Evolutionary conservation across 2,888 invertebrate genomes (phyloP).

Genomic region (Phortica magna): DNA sequence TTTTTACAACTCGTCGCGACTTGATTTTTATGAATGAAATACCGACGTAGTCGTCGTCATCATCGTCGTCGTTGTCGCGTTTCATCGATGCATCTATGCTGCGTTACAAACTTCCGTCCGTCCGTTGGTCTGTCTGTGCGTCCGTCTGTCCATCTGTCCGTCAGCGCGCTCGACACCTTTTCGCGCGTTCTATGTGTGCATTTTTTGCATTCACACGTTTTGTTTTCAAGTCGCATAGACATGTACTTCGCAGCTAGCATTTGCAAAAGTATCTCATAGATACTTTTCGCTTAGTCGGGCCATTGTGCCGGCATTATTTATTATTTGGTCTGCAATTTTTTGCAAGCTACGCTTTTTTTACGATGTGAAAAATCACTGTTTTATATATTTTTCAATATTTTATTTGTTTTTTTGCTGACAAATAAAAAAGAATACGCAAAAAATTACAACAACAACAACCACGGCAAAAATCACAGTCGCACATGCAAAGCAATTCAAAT

Average conservation of each 20-base stretch:
- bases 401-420: constrained; percentile 51
- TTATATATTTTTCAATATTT: constrained; percentile 19
- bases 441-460: constrained; percentile 30
- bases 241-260: neutral
- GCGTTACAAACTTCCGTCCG: neutral
- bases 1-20: constrained; percentile 71
- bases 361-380: too few species aligned
- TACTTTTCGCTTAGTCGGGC: neutral
- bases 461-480: constrained; percentile 27
- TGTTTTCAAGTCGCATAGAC: neutral
- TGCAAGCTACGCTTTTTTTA: neutral
- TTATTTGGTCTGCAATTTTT: neutral
- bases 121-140: constrained; percentile 10
- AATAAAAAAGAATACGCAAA: constrained; percentile 28
- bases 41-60: constrained; percentile 31
- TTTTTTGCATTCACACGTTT: neutral
- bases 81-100: constrained; percentile 23
- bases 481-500: constrained; percentile 36
- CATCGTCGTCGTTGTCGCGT: constrained; percentile 36
- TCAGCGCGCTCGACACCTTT: neutral
- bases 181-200: constrained; percentile 21
- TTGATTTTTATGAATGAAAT: constrained; percentile 70
- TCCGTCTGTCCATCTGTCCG: neutral
- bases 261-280: constrained; percentile 14
- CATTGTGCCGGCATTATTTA: constrained; percentile 14